Conservation (phyloP, 37 sponge, comb jelly and placozoan genomes). For the Dysidea cf. avara region DNA sequence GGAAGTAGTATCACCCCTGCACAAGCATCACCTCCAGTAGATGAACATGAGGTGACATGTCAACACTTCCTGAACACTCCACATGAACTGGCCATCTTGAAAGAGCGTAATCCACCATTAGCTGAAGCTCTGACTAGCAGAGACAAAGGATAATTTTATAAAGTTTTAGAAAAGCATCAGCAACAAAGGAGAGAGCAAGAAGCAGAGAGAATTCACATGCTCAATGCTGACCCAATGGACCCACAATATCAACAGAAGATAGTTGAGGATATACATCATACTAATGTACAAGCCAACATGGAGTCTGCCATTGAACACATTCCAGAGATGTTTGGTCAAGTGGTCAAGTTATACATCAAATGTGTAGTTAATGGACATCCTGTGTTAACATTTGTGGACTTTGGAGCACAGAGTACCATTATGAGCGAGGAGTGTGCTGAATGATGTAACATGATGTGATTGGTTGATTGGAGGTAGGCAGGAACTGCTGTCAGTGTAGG, state of each 20-base stretch:
- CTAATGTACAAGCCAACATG: conserved; percentile 83
- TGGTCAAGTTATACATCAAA: conserved; percentile 88
- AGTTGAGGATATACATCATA: conserved; percentile 68
- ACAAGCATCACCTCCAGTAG: not conserved
- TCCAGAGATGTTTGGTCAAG: conserved; percentile 91
- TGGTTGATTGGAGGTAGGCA: conserved; percentile 81
- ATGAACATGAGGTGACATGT: conserved; percentile 9
- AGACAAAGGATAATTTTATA: conserved; percentile 42
- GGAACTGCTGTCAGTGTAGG: conserved; percentile 88
- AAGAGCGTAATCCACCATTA: too few relatives aligned
- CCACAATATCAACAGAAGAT: too few relatives aligned
- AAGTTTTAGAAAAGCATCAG: conserved; percentile 21
- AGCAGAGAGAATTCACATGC: conserved; percentile 57
- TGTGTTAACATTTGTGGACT: conserved; percentile 91
- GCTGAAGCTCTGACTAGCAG: conserved; percentile 56
- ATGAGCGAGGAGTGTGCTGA: conserved; percentile 84
- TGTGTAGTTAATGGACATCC: conserved; percentile 79
- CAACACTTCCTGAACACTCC: conserved; percentile 63
- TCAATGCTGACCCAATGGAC: conserved; percentile 86
- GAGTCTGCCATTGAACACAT: conserved; percentile 83
- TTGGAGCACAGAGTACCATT: conserved; percentile 89
- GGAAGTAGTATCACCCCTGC: not conserved
- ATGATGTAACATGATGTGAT: conserved; percentile 80
- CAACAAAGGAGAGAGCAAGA: conserved; percentile 27
- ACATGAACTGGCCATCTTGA: too few relatives aligned